Base-by-base conservation (phyloP, 2,797 vertebrate species). In the Enteromius treurensis region DNA sequence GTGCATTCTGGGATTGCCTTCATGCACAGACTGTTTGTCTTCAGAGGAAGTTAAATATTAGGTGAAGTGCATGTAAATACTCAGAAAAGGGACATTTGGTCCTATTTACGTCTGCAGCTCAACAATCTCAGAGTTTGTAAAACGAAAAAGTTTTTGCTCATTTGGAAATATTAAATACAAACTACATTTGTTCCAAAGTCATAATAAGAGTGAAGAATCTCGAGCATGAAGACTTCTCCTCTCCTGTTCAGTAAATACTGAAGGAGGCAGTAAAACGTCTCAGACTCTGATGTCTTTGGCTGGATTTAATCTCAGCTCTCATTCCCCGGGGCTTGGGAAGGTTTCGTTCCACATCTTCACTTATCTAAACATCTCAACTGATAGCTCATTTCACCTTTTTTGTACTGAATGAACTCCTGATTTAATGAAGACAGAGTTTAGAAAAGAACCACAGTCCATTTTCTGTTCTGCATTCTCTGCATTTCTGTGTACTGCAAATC, bases 401-500 rank as follows among this genome's bases (percentile, higher is more conserved):
- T 83, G 81, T 77, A 40, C 58, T 70, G 34, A 17, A 75, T 76
- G 51, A 51, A 68, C 37, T 68, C 9, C 55, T 74, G 74, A 83
- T 60, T 70, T 69, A 83, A 77, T 74, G 32, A 26, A 49, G 77
- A 83, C 55, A 3, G 68, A 74, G 58, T 53, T 79, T 74, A 58
- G 65, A 74, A 29, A 86, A 86, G 67, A 80, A 80, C 47, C 78
- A 79, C 45, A 83, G 29, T 73, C 75, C 75, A 53, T 51, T 55
- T 80, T 70, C 23, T 53, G 23, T 8, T 14, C 70, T 51, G 62
- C 70, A 80, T 81, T 83, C 71, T 79, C 81, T 68, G 29, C 62
- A 58, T 76, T 71, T 53, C 17, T 87, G 81, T 87, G 87, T 87
- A 88, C 85, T 88, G 51, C 37, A 37, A 51, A 58, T 83, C 74